These are phyloP conservation scores for Phaethornis superciliosus DNA, from an alignment of 2,113 vertebrate genomes.

Conservation along the genomic window DNA sequence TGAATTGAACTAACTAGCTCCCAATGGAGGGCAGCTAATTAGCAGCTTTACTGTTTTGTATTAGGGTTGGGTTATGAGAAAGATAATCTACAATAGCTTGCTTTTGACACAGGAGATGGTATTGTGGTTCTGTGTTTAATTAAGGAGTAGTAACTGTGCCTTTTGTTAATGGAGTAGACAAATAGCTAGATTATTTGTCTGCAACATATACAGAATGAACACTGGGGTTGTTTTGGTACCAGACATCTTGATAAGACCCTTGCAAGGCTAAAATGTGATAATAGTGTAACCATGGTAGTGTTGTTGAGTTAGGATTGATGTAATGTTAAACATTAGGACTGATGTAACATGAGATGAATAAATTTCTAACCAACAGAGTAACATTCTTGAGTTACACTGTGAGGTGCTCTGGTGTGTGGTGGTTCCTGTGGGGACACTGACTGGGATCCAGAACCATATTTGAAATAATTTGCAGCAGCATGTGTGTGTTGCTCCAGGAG, in stretches of 20 bases:
- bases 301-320: not conserved
- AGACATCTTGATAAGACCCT: not conserved
- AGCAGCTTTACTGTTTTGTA: not conserved
- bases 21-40: not conserved
- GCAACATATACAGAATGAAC: not conserved
- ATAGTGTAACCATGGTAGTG: slow-evolving; percentile 38
- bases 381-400: not conserved
- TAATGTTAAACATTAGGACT: not conserved
- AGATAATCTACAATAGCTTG: not conserved
- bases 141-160: not conserved
- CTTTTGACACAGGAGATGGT: not conserved
- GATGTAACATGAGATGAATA: not conserved
- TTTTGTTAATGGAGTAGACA: not conserved
- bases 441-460: not conserved
- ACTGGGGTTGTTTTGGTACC: not conserved
- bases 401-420: not conserved
- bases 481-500: not conserved
- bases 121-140: slow-evolving; percentile 3
- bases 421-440: no score
- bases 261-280: slow-evolving; percentile 2
- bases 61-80: not conserved
- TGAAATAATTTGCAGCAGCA: not conserved
- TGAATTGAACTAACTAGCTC: not conserved
- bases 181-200: not conserved
- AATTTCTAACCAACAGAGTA: not conserved